Percentiles rank a stretch among this genome's conserved stretches.
Evolutionary conservation across 1,140 invertebrate genomes (phyloP).

Genomic region (Triops longicaudatus): DNA sequence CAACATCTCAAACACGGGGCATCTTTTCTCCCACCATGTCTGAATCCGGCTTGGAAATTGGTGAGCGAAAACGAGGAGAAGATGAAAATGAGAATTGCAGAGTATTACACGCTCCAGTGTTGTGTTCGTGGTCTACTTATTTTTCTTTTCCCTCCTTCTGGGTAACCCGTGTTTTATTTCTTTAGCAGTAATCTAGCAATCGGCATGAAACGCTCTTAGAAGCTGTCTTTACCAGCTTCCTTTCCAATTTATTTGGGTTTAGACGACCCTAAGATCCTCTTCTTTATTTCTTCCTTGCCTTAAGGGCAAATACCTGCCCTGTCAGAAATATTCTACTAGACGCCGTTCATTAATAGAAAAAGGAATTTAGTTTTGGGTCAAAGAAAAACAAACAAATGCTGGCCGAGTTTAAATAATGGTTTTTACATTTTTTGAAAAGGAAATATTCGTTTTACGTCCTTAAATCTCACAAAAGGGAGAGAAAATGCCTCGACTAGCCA

Average conservation of each 20-base stretch:
- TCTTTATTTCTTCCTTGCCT: background rate
- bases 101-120: background rate
- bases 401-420: background rate
- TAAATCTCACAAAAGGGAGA: background rate
- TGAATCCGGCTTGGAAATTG: background rate
- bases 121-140: background rate
- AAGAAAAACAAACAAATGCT: background rate
- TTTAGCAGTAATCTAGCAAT: constrained; percentile 4
- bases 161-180: background rate
- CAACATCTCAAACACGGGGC: background rate
- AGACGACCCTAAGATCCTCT: background rate
- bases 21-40: background rate
- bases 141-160: too few relatives aligned
- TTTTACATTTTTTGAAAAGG: background rate
- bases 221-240: background rate
- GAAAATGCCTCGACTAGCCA: background rate
- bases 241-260: background rate
- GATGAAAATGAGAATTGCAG: background rate
- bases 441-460: background rate
- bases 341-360: background rate
- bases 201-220: background rate
- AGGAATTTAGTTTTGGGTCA: background rate
- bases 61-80: background rate
- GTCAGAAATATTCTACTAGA: background rate
- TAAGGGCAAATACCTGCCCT: background rate